Evolutionary conservation across 2,888 invertebrate species (phyloP), one percentile per base, ranked within the genome.

Genomic region (Hyposoter dolosus): DNA sequence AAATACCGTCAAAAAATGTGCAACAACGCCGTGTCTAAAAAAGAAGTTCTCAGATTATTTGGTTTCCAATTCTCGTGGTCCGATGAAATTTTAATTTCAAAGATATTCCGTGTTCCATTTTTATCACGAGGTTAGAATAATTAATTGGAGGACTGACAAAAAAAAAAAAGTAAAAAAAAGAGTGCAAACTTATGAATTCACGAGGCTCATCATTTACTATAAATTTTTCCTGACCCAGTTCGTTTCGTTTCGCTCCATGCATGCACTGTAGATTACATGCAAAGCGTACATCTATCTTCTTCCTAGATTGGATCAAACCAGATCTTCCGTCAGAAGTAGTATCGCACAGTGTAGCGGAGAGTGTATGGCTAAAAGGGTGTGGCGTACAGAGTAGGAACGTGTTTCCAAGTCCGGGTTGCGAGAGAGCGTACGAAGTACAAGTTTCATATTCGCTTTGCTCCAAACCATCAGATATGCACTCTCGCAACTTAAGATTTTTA

Each of bases 251-350:
- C 23, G 66, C 68, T 47, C 40, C 47, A 79, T 68, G 68, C 68
- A 60, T 68, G 40, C 56, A 83, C 83, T 50, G 23, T 35, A 43
- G 90, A 88, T 88, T 90, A 91, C 92, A 92, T 92, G 93, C 92
- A 89, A 92, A 90, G 87, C 90, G 89, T 91, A 89, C 93, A 93
- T 93, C 93, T 91, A 92, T 93, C 93, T 93, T 93, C 89, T 88
- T 92, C 89, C 88, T 85, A 82, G 90, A 90, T 90, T 89, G 90
- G 90, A 90, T 90, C 91, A 89, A 88, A 89, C 90, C 68, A 63
- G 91, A 90, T 91, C 91, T 90, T 89, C 88, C 88, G 79, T 83
- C 83, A 79, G 69, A 63, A 68, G 68, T 56, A 79, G 68, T 68
- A 79, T 56, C 47, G n/a, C 35, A 66, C 50, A 19, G 50, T 56